A percentile compares a stretch with the other conserved stretches of the same genome.
Conservation (phyloP, 2,113 vertebrate species). For the Aleadryas rufinucha region DNA sequence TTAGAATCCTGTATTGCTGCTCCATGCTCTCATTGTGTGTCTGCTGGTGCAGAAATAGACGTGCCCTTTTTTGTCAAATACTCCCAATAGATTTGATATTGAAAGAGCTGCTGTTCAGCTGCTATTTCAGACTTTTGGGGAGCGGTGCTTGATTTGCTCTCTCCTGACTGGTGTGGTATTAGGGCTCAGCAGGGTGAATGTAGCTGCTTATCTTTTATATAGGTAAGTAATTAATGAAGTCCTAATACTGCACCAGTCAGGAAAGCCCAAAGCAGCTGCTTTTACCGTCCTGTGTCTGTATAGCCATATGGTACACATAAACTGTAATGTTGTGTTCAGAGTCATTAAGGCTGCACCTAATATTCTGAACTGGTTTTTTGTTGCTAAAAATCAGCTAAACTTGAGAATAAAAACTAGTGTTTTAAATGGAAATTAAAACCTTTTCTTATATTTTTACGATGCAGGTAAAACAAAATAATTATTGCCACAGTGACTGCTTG, state of each 20-base stretch:
- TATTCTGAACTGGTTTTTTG: background rate
- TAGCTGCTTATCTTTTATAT: background rate
- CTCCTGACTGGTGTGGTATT: background rate
- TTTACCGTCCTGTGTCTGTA: background rate
- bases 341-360: background rate
- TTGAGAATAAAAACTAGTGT: constrained; percentile 29
- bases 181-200: background rate
- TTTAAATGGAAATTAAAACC: constrained; percentile 47
- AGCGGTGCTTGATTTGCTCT: background rate
- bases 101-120: background rate
- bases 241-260: background rate
- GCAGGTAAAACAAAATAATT: constrained; percentile 74
- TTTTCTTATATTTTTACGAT: constrained; percentile 45
- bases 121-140: background rate
- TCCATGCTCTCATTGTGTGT: background rate
- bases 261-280: constrained; percentile 16
- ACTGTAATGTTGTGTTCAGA: background rate
- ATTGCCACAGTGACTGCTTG: constrained; percentile 66
- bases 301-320: background rate
- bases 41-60: constrained; percentile 4
- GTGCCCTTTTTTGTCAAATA: constrained; percentile 28
- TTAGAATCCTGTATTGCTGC: constrained; percentile 11
- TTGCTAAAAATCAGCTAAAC: constrained; percentile 39
- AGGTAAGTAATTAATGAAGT: background rate
- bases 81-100: background rate